These are phyloP conservation scores for Oncorhynchus nerka DNA, from an alignment of 2,113 vertebrate genomes.

Conservation along the genomic window DNA sequence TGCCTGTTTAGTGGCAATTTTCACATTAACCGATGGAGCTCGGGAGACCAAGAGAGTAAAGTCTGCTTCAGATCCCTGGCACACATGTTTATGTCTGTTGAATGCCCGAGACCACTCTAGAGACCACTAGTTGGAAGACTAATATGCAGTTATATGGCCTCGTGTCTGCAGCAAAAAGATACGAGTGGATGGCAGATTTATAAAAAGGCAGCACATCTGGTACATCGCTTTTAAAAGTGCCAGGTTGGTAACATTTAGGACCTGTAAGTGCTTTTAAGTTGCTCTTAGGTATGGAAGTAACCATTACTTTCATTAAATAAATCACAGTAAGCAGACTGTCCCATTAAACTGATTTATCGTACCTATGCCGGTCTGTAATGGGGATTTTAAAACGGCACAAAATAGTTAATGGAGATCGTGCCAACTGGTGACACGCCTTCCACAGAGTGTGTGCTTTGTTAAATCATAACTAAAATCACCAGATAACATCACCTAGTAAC, in stretches of 20 bases:
- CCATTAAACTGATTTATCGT: conserved; percentile 50
- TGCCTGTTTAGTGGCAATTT: neutral
- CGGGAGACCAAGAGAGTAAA: no score
- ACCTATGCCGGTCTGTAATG: conserved; percentile 8
- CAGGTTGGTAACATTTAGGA: conserved; percentile 58
- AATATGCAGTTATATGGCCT: conserved; percentile 22
- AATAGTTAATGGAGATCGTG: conserved; percentile 16
- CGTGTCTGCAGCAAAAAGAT: conserved; percentile 39
- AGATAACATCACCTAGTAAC: conserved; percentile 28
- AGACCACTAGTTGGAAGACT: neutral
- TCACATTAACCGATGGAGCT: neutral
- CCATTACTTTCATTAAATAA: conserved; percentile 36
- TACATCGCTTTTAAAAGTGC: conserved; percentile 58
- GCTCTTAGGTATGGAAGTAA: conserved; percentile 25
- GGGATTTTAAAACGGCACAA: neutral
- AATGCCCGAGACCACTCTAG: no score
- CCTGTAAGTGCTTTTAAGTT: conserved; percentile 45
- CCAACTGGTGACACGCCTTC: conserved; percentile 17
- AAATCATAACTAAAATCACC: conserved; percentile 12
- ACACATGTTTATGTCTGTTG: neutral
- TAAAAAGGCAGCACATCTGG: conserved; percentile 65
- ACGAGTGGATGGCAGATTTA: conserved; percentile 62
- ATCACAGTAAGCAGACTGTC: conserved; percentile 37
- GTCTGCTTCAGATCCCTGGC: neutral
- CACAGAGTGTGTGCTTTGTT: neutral